phyloP scores from a whole-genome alignment of 2,797 vertebrate species.

The Micropoecilia bifurca region DNA sequence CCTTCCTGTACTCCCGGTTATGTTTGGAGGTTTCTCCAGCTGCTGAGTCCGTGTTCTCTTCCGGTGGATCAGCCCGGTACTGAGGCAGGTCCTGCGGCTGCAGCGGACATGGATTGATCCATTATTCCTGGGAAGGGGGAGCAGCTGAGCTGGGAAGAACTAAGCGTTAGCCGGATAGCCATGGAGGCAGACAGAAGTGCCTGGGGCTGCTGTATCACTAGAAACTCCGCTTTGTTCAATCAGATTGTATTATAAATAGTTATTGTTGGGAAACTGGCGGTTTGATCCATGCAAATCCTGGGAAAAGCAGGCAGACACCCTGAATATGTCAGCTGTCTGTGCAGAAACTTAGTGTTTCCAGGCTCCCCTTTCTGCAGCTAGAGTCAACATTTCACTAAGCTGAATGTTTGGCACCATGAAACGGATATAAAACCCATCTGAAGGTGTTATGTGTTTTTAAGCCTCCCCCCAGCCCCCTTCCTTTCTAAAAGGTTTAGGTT shows the following conservation, averaged over 20 bases:
- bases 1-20: not conserved
- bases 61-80: rapidly evolving
- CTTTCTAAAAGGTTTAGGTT: not conserved
- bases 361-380: conserved; percentile 1
- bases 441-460: not conserved
- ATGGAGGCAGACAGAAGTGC: conserved; percentile 55
- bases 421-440: not conserved
- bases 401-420: not conserved
- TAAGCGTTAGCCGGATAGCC: conserved; percentile 58
- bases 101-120: conserved; percentile 42
- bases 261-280: not conserved
- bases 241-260: not conserved
- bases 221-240: conserved; percentile 25
- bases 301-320: conserved; percentile 62
- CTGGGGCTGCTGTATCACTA: conserved; percentile 24
- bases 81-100: conserved; percentile 7
- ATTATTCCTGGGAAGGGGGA: conserved; percentile 1
- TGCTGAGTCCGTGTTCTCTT: not conserved
- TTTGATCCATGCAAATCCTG: not conserved
- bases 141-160: conserved; percentile 17
- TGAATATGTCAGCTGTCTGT: conserved; percentile 62
- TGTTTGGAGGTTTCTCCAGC: not conserved
- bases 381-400: not conserved
- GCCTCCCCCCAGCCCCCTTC: rapidly evolving
- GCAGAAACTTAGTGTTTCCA: conserved; percentile 36